Evolutionary conservation across 2,797 vertebrate genomes (phyloP), one percentile per base, ranked within the genome.

Genomic region (Anguilla megastoma): DNA sequence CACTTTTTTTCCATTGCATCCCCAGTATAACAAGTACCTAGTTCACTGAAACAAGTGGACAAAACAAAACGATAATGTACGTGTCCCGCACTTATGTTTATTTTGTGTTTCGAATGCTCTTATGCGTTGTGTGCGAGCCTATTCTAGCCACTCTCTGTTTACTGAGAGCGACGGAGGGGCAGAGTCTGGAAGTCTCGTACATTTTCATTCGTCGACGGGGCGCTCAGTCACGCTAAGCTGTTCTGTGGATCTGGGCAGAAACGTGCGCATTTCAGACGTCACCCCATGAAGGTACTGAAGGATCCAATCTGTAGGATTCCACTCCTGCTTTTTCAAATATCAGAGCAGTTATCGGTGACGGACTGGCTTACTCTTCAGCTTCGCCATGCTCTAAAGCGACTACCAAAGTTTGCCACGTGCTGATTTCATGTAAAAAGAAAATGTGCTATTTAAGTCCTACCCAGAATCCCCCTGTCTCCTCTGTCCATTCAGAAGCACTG

Each of bases 401-500:
- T 71, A 83, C 54, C 45, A 54, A 87, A 66, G 58, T 85, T 45
- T 45, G 58, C 45, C 86, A 85, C 58, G 30, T 41, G 45, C 63
- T 58, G 63, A 33, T 30, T 83, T 48, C 10, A 36, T 74, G 27
- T 33, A 79, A 36, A 33, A 74, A 58, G 16, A 63, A 63, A 63
- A 74, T 33, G 33, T n/a, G 79, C 79, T 82, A 50, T 82, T 16
- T 50, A 9, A 71, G 4, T 33, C 50, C 18, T 12, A 18, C 2
- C 84, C 12, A 18, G 21, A 63, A 2, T 66, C 18, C 63, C 8
- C 16, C 66, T 30, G 48, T 33, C 74, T 56, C 45, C 63, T 27
- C 63, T 56, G 9, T 56, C 83, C 79, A 50, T 88, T 85, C 30
- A 45, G 63, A 82, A 88, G 74, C 52, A 41, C 56, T 30, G 33